Base-by-base conservation (phyloP, 2,113 vertebrate species). In the Erinaceus europaeus region DNA sequence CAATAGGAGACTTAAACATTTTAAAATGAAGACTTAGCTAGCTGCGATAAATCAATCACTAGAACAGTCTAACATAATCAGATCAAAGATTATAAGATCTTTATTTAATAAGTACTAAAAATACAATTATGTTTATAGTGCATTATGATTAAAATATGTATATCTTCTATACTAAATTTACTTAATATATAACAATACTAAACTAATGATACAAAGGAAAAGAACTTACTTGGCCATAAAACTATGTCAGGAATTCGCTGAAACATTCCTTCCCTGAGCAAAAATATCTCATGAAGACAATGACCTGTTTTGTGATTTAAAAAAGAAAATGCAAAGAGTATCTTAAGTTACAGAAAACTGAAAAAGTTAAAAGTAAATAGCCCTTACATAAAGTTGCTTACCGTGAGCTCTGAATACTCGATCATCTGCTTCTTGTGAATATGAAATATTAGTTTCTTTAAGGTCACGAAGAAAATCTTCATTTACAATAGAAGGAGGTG, bases 281-380 rank as follows among this genome's bases (percentile, higher is more conserved):
- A 96, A 97, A 99, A 99, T 96, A 99, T 98, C 97, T 99, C 99
- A 73, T 99, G 98, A 95, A 99, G 96, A 97, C 99, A 99, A 96
- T 99, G 99, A 87, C 99, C 99, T 99, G 95, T 95, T 96, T 96
- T 74, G 96, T 96, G 46, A 74, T 89, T 94, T 74, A 86, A 92
- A 90, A 94, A 7, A 79, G 40, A 90, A 94, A 91, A 90, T 87
- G 76, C 64, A 93, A 75, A 94, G 82, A 38, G n/a, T 46, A 91
- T 55, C 62, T 94, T 90, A 93, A 91, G 88, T 93, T 69, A 89
- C 9, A 94, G 65, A 5, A 25, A 81, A 40, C 0, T 82, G 86
- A 68, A 82, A 89, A 40, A 78, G 61, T 69, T 84, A 83, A 90
- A 92, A 90, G 48, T 80, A 65, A 50, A 80, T 18, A 94, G 23